phyloP scores from a whole-genome alignment of 2,888 invertebrate genomes.

The Thera britannica region DNA sequence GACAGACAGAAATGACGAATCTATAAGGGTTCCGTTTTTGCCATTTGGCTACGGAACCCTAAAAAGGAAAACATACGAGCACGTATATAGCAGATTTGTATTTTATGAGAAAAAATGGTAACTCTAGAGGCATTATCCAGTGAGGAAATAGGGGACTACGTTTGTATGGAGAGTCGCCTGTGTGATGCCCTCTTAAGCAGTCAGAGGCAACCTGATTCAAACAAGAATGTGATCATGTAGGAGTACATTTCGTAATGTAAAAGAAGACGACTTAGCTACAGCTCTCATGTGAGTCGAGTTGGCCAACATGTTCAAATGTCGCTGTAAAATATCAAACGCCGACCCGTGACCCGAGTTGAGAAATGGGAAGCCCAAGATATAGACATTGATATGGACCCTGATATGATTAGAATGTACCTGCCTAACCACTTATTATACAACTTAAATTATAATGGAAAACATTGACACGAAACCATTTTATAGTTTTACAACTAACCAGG shows the following conservation, averaged over 20 bases:
- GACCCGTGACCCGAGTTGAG: conserved; percentile 69
- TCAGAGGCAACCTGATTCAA: conserved; percentile 1
- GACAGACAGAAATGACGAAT: too few relatives aligned
- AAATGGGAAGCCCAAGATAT: conserved; percentile 58
- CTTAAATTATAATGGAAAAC: neutral
- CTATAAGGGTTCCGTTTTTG: too few relatives aligned
- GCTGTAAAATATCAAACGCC: conserved; percentile 72
- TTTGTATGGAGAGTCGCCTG: too few relatives aligned
- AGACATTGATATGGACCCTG: conserved; percentile 48
- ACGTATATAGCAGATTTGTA: too few relatives aligned
- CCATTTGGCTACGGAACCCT: too few relatives aligned
- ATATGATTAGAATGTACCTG: conserved; percentile 26
- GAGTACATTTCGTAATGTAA: conserved; percentile 58
- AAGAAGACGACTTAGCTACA: conserved; percentile 53
- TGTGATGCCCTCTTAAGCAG: too few relatives aligned
- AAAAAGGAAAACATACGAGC: too few relatives aligned
- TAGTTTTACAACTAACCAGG: too few relatives aligned
- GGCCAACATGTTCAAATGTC: conserved; percentile 73
- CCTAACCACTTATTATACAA: neutral
- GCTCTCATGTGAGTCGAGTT: conserved; percentile 58
- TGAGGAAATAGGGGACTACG: too few relatives aligned
- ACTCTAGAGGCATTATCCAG: too few relatives aligned
- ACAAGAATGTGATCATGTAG: conserved; percentile 16
- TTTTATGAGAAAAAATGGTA: too few relatives aligned
- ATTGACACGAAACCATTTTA: too few relatives aligned